Evolutionary conservation across 2,797 vertebrate species (phyloP).

Genomic region (Cyprinodon diabolis): DNA sequence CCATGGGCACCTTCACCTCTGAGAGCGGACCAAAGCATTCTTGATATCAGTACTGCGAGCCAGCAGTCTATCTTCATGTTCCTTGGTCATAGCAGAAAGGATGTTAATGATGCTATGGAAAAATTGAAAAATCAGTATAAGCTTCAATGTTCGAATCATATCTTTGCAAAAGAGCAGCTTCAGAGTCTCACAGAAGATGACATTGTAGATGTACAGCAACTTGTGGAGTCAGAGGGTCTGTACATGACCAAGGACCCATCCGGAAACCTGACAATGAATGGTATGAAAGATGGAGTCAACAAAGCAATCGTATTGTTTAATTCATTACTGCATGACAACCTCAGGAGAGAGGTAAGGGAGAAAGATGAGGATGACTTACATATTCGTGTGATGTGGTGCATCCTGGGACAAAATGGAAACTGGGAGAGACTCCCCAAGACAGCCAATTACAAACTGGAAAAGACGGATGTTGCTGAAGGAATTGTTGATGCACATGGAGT

Average conservation of each 20-base stretch:
- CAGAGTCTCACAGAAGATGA: conserved; percentile 14
- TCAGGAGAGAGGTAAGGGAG: conserved; percentile 19
- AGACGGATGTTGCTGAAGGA: background rate
- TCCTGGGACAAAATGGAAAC: conserved; percentile 28
- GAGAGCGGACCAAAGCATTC: background rate
- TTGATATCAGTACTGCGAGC: background rate
- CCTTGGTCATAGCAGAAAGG: conserved; percentile 35
- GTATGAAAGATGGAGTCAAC: conserved; percentile 57
- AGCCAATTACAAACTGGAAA: conserved; percentile 65
- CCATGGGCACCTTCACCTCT: background rate
- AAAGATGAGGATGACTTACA: conserved; percentile 52
- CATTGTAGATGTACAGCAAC: background rate
- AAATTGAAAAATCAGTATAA: conserved; percentile 56
- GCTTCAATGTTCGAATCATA: conserved; percentile 43
- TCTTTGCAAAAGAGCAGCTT: conserved; percentile 34
- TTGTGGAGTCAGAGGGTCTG: conserved; percentile 35
- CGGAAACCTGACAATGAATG: conserved; percentile 35
- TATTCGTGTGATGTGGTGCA: conserved; percentile 62
- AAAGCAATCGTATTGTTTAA: conserved; percentile 15
- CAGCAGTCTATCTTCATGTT: conserved; percentile 54
- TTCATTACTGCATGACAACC: rapidly evolving
- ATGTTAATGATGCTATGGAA: conserved; percentile 40
- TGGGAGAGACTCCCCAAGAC: conserved; percentile 68
- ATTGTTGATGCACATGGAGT: conserved; percentile 52
- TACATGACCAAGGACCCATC: background rate